Percentiles rank a stretch among this genome's conserved stretches.
phyloP scores from a whole-genome alignment of 1,140 invertebrate species.

The Heliconius melpomene region DNA sequence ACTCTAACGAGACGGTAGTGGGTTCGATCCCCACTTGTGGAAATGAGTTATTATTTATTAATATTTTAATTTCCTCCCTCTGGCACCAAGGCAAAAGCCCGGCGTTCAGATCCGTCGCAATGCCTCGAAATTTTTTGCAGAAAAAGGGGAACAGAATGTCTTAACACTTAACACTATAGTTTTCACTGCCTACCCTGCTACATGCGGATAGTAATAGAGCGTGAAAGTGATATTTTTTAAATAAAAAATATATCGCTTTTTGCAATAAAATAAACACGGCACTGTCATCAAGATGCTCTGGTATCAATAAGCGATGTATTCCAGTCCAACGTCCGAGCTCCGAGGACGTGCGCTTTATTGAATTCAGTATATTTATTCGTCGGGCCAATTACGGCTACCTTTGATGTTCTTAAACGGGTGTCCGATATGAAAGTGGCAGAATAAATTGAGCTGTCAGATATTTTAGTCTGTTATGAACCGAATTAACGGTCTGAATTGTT shows the following conservation, averaged over 20 bases:
- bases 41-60: no score
- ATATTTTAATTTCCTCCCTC: no score
- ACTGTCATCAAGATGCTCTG: slow-evolving; percentile 27
- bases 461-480: slow-evolving; percentile 42
- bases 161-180: no score
- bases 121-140: no score
- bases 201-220: no score
- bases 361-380: slow-evolving; percentile 58
- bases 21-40: no score
- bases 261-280: slow-evolving; percentile 7
- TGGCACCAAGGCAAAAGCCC: no score
- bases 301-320: slow-evolving; percentile 44
- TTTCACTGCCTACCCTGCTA: no score
- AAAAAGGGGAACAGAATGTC: no score
- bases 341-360: slow-evolving; percentile 43
- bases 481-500: slow-evolving; percentile 36
- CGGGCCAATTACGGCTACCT: slow-evolving; percentile 63
- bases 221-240: not conserved
- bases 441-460: slow-evolving; percentile 67
- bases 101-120: no score
- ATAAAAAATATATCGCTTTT: not conserved
- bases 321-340: slow-evolving; percentile 28
- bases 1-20: no score
- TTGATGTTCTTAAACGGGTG: slow-evolving; percentile 69
- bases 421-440: slow-evolving; percentile 57